Conservation (phyloP, 2,797 vertebrate genomes). For the Taeniopygia guttata region DNA sequence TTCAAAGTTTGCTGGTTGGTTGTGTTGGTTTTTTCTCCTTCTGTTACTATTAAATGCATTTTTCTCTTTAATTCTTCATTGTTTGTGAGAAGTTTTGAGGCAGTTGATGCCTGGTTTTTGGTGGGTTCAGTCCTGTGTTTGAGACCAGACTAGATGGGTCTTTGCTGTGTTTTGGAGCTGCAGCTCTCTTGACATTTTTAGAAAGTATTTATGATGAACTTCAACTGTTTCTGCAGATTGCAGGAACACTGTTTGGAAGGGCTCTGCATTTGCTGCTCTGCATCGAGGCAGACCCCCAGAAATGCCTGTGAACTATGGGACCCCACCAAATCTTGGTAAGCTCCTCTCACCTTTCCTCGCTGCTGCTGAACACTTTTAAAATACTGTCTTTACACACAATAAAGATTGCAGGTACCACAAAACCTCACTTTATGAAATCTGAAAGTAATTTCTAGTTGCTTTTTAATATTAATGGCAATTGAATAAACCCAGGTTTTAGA, state of each 20-base stretch:
- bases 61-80: not conserved
- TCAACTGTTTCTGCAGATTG: slow-evolving; percentile 80
- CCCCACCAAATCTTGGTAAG: slow-evolving; percentile 85
- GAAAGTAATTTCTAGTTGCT: not conserved
- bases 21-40: not conserved
- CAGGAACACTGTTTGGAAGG: slow-evolving; percentile 83
- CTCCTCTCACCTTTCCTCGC: not conserved
- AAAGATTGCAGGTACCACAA: not conserved
- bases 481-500: not conserved
- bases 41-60: not conserved
- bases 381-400: not conserved
- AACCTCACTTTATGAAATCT: not conserved
- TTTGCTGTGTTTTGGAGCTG: not conserved
- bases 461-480: not conserved
- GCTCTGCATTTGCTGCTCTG: slow-evolving; percentile 93
- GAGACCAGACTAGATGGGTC: rapidly evolving
- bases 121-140: not conserved
- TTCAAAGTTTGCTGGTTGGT: not conserved
- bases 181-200: not conserved
- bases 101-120: not conserved
- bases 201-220: not conserved
- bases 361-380: not conserved
- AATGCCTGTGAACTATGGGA: slow-evolving; percentile 86
- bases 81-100: not conserved
- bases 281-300: slow-evolving; percentile 96